These are phyloP conservation scores for Petroica traversi DNA, from an alignment of 2,113 vertebrate genomes.

Conservation along the genomic window DNA sequence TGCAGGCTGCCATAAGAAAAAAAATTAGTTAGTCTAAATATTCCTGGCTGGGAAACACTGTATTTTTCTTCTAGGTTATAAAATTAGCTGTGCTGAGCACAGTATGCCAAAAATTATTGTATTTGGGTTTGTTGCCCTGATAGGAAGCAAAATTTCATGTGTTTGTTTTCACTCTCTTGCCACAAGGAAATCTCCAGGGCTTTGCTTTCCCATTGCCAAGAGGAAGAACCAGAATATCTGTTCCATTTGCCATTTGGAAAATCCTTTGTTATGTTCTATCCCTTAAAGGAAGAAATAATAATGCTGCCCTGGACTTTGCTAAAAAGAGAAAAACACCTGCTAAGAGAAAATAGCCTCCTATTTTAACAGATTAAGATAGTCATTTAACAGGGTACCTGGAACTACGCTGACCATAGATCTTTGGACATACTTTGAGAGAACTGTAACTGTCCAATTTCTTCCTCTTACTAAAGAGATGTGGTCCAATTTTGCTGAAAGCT, in stretches of 20 bases:
- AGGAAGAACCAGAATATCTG: slow-evolving; percentile 57
- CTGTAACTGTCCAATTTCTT: background rate
- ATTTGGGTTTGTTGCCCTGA: slow-evolving; percentile 12
- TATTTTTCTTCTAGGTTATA: slow-evolving; percentile 27
- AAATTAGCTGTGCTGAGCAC: background rate
- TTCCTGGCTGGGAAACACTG: slow-evolving; percentile 18
- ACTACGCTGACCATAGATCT: background rate
- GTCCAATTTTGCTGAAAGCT: background rate
- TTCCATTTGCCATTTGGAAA: slow-evolving; percentile 30
- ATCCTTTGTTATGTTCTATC: slow-evolving; percentile 38
- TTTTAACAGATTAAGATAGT: background rate
- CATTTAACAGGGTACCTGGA: background rate
- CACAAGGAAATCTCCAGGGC: background rate
- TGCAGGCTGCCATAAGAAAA: background rate
- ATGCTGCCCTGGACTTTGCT: background rate
- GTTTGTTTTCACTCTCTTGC: slow-evolving; percentile 39
- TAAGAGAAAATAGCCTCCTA: background rate
- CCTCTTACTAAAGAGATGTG: background rate
- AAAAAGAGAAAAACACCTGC: background rate
- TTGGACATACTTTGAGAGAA: background rate
- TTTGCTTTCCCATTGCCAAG: slow-evolving; percentile 39
- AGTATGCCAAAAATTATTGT: slow-evolving; percentile 7
- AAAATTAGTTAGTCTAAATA: background rate
- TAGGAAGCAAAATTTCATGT: slow-evolving; percentile 23
- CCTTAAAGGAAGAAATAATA: slow-evolving; percentile 26